Evolutionary conservation across 1,140 invertebrate genomes (phyloP), one percentile per base, ranked within the genome.

Genomic region (Bombus haemorrhoidalis): DNA sequence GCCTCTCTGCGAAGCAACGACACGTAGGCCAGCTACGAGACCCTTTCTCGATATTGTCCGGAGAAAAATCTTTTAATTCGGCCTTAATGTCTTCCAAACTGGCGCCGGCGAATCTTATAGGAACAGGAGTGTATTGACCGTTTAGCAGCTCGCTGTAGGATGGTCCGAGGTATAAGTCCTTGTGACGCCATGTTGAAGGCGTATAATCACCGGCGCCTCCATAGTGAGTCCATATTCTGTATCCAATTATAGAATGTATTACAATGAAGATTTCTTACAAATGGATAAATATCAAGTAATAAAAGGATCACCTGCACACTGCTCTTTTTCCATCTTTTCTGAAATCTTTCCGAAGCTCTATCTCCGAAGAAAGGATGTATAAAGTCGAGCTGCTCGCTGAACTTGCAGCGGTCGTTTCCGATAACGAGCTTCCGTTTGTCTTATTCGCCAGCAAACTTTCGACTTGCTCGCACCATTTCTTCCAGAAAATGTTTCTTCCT

Each of bases 391-490:
- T 90, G 68, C 94, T 95, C 10, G 95, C 94, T 0, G 95, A 95
- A 68, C 95, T 95, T 8, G 94, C 96, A 0, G 95, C 95, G 4
- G 95, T 96, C 0, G 95, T 96, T 91, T 96, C 96, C 2, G 96
- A 96, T 12, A 94, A 82, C 1, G 95, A 96, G 57, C 95, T 96
- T 18, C 92, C 92, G 3, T 92, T 89, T n/a, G 92, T 83, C 72
- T 90, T 92, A 43, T 88, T 90, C 9, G 92, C 93, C 53, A 93
- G 87, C 13, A 96, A 88, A 87, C 93, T 93, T 73, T 90, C 93
- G 9, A 96, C 93, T 22, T 94, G 91, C 53, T 96, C 94, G 78
- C 95, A 95, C 96, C 96, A 97, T 18, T 96, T 90, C 57, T 93
- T 93, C 96, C 96, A 97, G 77, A 93, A 94, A 88, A 95, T 93